Evolutionary conservation across 2,797 vertebrate species (phyloP), one percentile per base, ranked within the genome.

Genomic region (Dicrostonyx torquatus): DNA sequence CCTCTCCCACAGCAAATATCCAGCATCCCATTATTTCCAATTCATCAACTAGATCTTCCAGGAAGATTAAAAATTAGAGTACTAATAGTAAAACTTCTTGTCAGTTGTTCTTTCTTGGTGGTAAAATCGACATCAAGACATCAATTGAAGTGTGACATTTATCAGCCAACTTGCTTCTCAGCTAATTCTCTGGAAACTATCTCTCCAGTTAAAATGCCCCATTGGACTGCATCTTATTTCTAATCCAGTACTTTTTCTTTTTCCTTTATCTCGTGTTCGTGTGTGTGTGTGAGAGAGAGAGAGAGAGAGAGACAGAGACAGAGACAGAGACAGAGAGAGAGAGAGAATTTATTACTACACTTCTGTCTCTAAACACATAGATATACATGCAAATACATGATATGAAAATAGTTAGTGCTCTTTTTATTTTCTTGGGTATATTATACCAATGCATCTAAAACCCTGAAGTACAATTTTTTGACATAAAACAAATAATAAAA

Each of bases 141-240:
- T 96, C 84, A 92, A 72, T 91, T 95, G 89, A 82, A 88, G 6
- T 93, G 37, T 88, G 93, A 89, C 76, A n/a, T 53, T 48, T 73
- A 73, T 75, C 76, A 96, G 53, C 34, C 37, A 78, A 68, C 43
- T 48, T 94, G 58, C 40, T 93, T 95, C 75, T 93, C 26, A 82
- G 31, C 68, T 37, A 77, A 82, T 94, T 89, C 80, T 85, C 58
- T 50, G 76, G 80, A 94, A 90, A 68, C 24, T 64, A 37, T 62
- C 26, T 58, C 26, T 40, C 73, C 68, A 82, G 48, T 55, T 88
- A 82, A 75, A 93, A 80, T 45, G 14, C 34, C n/a, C 37, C 48
- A n/a, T 14, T 73, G 60, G 76, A 70, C 40, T 53, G 29, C 64
- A 8, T 68, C 43, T 85, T 50, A 45, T 55, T 45, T 78, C 29